Base-by-base conservation (phyloP, 2,888 invertebrate species). In the Lordiphosa fenestrarum region DNA sequence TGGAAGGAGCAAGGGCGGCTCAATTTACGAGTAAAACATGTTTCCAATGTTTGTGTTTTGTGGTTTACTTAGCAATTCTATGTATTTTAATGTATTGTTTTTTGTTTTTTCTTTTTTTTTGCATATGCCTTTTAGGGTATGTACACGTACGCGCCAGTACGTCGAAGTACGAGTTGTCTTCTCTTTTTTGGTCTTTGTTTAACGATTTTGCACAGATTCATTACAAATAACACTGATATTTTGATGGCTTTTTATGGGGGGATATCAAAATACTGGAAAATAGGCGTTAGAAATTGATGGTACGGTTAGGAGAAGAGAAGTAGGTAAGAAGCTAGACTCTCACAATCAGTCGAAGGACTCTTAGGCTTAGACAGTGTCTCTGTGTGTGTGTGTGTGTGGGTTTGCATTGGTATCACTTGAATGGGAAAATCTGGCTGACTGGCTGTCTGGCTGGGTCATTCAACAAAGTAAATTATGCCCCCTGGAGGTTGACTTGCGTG, bases 101-200 rank as follows among this genome's bases (percentile, higher is more conserved):
- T 30, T 9, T 1, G 15, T 15, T 15, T 23, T 6, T 5, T 4
- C 6, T 23, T 30, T 9, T 1, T 1, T 15, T 15, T 30, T 30
- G 9, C 9, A 10, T 10, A 10, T 30, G 10, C 30, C 30, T 10
- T 10, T 30, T 10, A 30, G 9, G 30, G 30, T 30, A 30, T 44
- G 25, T 48, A 37, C 36, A 23, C 21, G n/a, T 37, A 48, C 15
- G 46, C 19, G 35, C n/a, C n/a, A 21, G 33, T 42, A 46, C 46
- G 30, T 15, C 6, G 50, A n/a, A n/a, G n/a, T 30, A 9, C 10
- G 63, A 65, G 63, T 64, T 54, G 52, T 40, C 30, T 39, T 66
- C 50, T 53, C 53, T 50, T 48, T 65, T 65, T 65, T 65, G 66
- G 61, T 66, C 56, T 67, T 66, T 66, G 52, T 30, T 30, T 10